Evolutionary conservation across 1,140 invertebrate species (phyloP).

Genomic region (Anastrepha ludens): DNA sequence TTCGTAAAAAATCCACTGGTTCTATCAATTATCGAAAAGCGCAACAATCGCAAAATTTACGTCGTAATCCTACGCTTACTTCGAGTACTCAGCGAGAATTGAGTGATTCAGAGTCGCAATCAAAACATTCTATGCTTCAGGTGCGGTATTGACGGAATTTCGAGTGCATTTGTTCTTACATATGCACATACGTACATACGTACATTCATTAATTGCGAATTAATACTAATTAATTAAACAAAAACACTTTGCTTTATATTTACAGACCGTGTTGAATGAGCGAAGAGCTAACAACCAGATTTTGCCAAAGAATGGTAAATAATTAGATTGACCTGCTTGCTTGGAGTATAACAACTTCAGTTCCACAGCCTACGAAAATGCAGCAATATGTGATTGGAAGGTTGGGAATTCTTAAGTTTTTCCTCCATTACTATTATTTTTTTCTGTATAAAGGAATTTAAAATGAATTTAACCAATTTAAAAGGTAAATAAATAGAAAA

Average conservation of each 20-base stretch:
- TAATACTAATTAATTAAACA: background rate
- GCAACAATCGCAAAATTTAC: conserved; percentile 64
- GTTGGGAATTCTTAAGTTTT: too few relatives aligned
- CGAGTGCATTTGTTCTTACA: too few relatives aligned
- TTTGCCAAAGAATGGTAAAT: conserved; percentile 21
- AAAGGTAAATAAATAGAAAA: too few relatives aligned
- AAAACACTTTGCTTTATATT: background rate
- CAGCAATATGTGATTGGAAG: too few relatives aligned
- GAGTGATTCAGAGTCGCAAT: conserved; percentile 63
- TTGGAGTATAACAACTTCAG: too few relatives aligned
- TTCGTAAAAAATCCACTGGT: conserved; percentile 68
- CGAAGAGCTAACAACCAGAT: conserved; percentile 44
- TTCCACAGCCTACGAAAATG: too few relatives aligned
- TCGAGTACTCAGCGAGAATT: conserved; percentile 64
- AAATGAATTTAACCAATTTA: too few relatives aligned
- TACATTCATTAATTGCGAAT: too few relatives aligned
- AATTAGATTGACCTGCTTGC: background rate
- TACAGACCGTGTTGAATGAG: conserved; percentile 54
- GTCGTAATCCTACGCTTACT: conserved; percentile 61
- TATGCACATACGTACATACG: too few relatives aligned
- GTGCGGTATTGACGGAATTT: conserved; percentile 59
- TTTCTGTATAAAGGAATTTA: too few relatives aligned
- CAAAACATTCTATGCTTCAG: conserved; percentile 66
- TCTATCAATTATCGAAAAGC: conserved; percentile 66
- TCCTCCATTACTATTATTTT: too few relatives aligned